A percentile compares a stretch with the other conserved stretches of the same genome.
Evolutionary conservation across 2,888 invertebrate species (phyloP).

Genomic region (Erebia aethiops): DNA sequence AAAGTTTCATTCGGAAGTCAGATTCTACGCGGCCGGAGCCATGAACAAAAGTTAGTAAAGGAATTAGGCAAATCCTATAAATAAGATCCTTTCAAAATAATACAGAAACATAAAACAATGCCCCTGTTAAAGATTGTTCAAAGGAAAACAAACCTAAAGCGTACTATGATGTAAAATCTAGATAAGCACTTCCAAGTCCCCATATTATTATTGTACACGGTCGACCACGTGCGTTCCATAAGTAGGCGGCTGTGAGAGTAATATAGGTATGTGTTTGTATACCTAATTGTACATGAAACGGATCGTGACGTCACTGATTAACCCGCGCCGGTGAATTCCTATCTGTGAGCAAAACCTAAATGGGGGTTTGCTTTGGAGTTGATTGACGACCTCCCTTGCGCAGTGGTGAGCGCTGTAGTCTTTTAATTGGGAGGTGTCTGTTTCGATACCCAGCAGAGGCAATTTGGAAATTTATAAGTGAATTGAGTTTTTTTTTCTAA

Average conservation of each 20-base stretch:
- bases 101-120: background rate
- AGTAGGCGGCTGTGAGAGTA: conserved; percentile 11
- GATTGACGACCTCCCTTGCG: background rate
- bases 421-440: no score
- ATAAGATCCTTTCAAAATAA: background rate
- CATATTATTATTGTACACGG: conserved; percentile 6
- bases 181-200: background rate
- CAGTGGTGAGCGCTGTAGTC: no score
- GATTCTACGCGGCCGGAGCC: background rate
- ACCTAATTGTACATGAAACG: conserved; percentile 12
- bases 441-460: no score
- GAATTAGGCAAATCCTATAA: background rate
- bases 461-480: no score
- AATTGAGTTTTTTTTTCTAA: no score
- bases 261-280: background rate
- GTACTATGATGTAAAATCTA: background rate
- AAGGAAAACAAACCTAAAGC: background rate
- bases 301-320: conserved; percentile 9
- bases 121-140: background rate
- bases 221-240: conserved; percentile 33
- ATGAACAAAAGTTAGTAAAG: background rate
- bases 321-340: background rate
- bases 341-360: conserved; percentile 7
- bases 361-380: background rate
- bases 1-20: no score